These are phyloP conservation scores for Trematomus loennbergii DNA, from an alignment of 2,113 vertebrate species.

Conservation along the genomic window DNA sequence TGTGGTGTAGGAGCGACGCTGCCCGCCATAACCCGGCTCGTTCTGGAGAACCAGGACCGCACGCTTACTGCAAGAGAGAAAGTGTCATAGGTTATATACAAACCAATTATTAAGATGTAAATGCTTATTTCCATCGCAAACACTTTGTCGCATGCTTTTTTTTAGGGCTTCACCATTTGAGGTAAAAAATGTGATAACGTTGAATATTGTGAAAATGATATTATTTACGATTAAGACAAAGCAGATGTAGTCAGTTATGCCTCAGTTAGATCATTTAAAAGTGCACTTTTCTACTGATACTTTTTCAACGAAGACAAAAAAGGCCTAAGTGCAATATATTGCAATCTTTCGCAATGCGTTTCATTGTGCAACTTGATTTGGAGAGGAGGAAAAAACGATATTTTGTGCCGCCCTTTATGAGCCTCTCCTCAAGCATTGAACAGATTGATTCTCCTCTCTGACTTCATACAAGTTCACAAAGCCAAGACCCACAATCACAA, in stretches of 20 bases:
- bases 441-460: neutral
- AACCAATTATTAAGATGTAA: neutral
- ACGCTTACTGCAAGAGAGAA: slow-evolving; percentile 88
- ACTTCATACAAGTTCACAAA: neutral
- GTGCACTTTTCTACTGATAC: too few species aligned
- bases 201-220: too few species aligned
- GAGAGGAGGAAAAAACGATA: too few species aligned
- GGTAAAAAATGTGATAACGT: too few species aligned
- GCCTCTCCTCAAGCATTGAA: neutral
- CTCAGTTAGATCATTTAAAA: too few species aligned
- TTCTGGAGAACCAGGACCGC: slow-evolving; percentile 97
- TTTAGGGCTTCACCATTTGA: neutral
- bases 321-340: too few species aligned
- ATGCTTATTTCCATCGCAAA: too few species aligned
- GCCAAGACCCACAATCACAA: slow-evolving; percentile 52
- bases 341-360: too few species aligned
- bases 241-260: too few species aligned
- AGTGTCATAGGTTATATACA: neutral
- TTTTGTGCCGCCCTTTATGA: neutral
- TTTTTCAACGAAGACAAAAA: too few species aligned
- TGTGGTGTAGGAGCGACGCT: slow-evolving; percentile 92
- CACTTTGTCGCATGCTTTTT: neutral
- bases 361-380: too few species aligned
- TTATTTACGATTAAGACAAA: too few species aligned
- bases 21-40: slow-evolving; percentile 90